phyloP scores from a whole-genome alignment of 2,797 vertebrate genomes.

The Hybognathus amarus region DNA sequence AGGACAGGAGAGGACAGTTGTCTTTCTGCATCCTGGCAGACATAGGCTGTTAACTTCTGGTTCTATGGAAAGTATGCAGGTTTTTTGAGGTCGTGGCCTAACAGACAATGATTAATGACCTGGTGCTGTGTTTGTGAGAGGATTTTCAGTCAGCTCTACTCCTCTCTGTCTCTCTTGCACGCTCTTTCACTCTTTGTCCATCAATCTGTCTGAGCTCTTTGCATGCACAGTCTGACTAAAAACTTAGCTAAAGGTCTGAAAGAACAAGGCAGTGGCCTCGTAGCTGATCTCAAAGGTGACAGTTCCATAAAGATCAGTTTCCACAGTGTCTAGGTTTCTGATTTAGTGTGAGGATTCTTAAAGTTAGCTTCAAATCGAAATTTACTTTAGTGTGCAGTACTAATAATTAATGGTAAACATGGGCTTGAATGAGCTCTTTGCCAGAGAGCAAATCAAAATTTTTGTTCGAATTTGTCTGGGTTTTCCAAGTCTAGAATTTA shows the following conservation, averaged over 20 bases:
- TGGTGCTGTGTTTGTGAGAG: conserved; percentile 28
- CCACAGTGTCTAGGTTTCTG: background rate
- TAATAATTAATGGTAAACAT: background rate
- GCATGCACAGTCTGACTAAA: conserved; percentile 16
- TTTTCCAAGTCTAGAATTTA: too few species aligned
- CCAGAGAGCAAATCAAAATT: too few species aligned
- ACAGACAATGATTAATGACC: conserved; percentile 48
- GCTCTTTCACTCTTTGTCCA: conserved; percentile 34
- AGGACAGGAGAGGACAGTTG: conserved; percentile 19
- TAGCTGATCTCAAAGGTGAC: conserved; percentile 15
- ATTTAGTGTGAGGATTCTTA: background rate
- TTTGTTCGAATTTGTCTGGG: too few species aligned
- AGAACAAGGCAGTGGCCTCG: conserved; percentile 23
- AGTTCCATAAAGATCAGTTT: background rate
- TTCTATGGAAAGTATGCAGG: conserved; percentile 32
- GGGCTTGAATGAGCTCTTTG: too few species aligned
- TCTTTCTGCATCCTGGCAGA: conserved; percentile 29
- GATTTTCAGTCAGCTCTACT: conserved; percentile 36
- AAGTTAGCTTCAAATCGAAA: background rate
- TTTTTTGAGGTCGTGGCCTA: conserved; percentile 33
- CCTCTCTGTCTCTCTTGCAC: conserved; percentile 6
- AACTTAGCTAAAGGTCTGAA: conserved; percentile 23
- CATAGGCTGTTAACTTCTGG: conserved; percentile 23
- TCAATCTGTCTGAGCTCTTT: conserved; percentile 29
- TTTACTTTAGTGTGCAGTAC: background rate